Conservation (phyloP, 64 coral and sea anemone genomes). For the Anthopleura sola region DNA sequence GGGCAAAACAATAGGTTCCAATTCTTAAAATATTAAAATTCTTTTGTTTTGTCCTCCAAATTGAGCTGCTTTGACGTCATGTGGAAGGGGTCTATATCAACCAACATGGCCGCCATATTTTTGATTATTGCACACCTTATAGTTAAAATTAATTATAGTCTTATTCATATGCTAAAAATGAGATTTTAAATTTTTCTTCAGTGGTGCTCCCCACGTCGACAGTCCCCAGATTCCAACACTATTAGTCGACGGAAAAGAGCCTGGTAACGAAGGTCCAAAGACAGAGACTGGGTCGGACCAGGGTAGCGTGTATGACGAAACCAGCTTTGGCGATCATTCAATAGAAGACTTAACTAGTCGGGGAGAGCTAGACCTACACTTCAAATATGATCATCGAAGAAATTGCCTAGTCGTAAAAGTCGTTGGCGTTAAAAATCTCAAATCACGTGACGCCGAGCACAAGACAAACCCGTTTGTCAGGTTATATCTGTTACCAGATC, state of each 20-base stretch:
- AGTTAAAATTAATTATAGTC: too few species aligned
- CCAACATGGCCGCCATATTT: too few species aligned
- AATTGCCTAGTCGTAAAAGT: constrained; percentile 69
- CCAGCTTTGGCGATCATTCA: constrained; percentile 49
- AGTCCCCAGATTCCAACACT: not conserved
- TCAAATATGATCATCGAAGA: constrained; percentile 67
- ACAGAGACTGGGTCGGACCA: constrained; percentile 54
- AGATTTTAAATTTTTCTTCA: not conserved
- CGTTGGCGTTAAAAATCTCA: constrained; percentile 48
- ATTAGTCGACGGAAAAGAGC: not conserved
- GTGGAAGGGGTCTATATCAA: too few species aligned
- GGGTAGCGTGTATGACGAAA: constrained; percentile 76
- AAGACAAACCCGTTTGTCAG: constrained; percentile 90
- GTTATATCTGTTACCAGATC: constrained; percentile 80
- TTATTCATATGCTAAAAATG: too few species aligned
- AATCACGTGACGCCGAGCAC: constrained; percentile 57
- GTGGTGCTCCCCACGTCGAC: not conserved
- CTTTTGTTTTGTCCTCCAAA: too few species aligned
- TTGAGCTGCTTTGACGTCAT: too few species aligned
- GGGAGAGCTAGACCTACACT: constrained; percentile 60
- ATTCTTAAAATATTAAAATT: too few species aligned
- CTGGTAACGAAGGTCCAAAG: not conserved
- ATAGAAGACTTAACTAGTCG: constrained; percentile 63
- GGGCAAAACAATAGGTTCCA: too few species aligned
- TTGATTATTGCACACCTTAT: too few species aligned